Percentiles rank a stretch among this genome's conserved stretches.
Evolutionary conservation across 1,140 invertebrate species (phyloP).

Genomic region (Ridgeia piscesae): DNA sequence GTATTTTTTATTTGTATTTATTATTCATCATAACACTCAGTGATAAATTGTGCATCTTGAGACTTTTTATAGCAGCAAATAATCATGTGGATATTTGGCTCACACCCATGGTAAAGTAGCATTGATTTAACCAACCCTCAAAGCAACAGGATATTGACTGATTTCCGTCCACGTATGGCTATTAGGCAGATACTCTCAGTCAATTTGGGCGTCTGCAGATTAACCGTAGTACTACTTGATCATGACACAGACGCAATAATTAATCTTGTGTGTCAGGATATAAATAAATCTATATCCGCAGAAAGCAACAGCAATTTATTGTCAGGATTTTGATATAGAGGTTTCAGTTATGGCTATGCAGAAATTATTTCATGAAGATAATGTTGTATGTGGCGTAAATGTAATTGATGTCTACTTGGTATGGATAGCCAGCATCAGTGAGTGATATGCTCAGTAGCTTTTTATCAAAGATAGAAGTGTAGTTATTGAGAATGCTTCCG

Average conservation of each 20-base stretch:
- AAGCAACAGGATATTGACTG: neutral
- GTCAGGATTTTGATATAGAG: neutral
- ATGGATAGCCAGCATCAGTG: neutral
- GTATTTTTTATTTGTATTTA: too few species aligned
- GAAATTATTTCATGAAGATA: neutral
- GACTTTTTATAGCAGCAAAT: neutral
- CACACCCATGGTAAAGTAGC: neutral
- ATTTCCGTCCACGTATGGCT: neutral
- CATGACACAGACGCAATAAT: neutral
- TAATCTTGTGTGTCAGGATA: neutral
- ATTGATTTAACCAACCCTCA: neutral
- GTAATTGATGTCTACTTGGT: neutral
- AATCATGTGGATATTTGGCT: neutral
- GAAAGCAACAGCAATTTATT: too few species aligned
- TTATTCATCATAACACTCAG: neutral
- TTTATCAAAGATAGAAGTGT: neutral
- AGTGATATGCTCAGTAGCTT: neutral
- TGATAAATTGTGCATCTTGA: neutral
- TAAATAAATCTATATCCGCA: neutral
- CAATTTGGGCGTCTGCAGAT: neutral
- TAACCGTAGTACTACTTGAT: neutral
- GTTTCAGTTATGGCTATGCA: neutral
- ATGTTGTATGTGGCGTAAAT: neutral
- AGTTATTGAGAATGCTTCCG: neutral
- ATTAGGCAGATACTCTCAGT: neutral